phyloP scores from a whole-genome alignment of 1,140 invertebrate genomes.

The Bradysia coprophila region DNA sequence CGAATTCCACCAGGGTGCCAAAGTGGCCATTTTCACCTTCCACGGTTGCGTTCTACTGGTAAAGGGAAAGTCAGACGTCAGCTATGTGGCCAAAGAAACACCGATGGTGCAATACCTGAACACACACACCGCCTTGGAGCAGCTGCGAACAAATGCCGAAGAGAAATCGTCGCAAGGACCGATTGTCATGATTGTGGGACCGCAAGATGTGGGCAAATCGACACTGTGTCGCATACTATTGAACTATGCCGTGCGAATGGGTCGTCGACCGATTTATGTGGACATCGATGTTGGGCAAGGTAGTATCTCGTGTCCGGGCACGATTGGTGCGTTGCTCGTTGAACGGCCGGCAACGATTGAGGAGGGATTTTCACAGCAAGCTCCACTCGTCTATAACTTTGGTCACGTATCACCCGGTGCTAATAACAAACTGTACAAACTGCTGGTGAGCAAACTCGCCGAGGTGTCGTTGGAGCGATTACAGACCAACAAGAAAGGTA shows the following conservation, averaged over 20 bases:
- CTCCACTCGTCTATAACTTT: slow-evolving; percentile 86
- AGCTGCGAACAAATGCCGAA: slow-evolving; percentile 62
- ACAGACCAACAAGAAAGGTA: slow-evolving; percentile 71
- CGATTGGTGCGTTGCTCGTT: slow-evolving; percentile 72
- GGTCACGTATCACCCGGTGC: slow-evolving; percentile 62
- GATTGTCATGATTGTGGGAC: slow-evolving; percentile 82
- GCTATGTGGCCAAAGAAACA: slow-evolving; percentile 88
- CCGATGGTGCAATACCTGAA: slow-evolving; percentile 80
- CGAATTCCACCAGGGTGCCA: slow-evolving; percentile 74
- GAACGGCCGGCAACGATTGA: slow-evolving; percentile 82
- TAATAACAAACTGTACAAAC: slow-evolving; percentile 75
- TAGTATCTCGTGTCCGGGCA: slow-evolving; percentile 80
- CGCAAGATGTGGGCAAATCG: slow-evolving; percentile 91
- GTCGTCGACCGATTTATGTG: slow-evolving; percentile 71
- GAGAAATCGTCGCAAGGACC: slow-evolving; percentile 55
- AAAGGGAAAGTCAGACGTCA: slow-evolving; percentile 74
- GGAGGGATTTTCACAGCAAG: slow-evolving; percentile 81
- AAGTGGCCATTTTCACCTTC: slow-evolving; percentile 92
- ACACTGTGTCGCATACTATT: slow-evolving; percentile 76
- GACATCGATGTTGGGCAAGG: slow-evolving; percentile 96
- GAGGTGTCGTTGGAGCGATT: slow-evolving; percentile 70
- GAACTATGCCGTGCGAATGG: slow-evolving; percentile 86
- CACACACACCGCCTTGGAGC: slow-evolving; percentile 84
- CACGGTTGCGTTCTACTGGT: slow-evolving; percentile 79
- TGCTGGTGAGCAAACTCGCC: slow-evolving; percentile 67